Conservation (phyloP, 2,113 vertebrate genomes). For the Electrona antarctica region DNA sequence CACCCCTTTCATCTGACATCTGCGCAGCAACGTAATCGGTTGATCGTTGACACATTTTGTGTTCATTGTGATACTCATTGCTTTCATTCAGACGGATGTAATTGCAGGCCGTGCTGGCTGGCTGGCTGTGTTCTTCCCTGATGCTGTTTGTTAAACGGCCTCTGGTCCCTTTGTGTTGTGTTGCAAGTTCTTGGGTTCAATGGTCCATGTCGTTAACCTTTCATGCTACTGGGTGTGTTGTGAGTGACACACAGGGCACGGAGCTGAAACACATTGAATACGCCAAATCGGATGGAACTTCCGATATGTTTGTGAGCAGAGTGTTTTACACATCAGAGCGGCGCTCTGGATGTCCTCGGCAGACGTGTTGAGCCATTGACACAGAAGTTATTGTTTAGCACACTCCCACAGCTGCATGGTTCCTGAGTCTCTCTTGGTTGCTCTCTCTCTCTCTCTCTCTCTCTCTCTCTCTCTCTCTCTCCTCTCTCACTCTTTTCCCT, state of each 20-base stretch:
- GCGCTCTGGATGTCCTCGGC: constrained; percentile 44
- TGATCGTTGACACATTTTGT: background rate
- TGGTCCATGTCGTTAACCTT: constrained; percentile 3
- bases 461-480: constrained; percentile 21
- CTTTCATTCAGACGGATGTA: constrained; percentile 5
- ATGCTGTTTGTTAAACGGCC: too few species aligned
- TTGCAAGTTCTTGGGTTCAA: background rate
- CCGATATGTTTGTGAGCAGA: background rate
- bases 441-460: constrained; percentile 9
- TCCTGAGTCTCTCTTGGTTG: constrained; percentile 28
- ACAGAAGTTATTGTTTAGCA: constrained; percentile 70
- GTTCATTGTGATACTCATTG: background rate
- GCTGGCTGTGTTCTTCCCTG: too few species aligned
- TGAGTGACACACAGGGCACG: background rate
- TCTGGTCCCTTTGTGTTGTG: constrained; percentile 1
- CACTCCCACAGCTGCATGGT: constrained; percentile 65
- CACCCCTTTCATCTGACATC: constrained; percentile 18
- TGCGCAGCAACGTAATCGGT: background rate
- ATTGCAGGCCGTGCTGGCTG: too few species aligned
- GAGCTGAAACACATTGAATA: background rate
- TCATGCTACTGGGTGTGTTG: constrained; percentile 1
- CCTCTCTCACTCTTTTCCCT: constrained; percentile 18
- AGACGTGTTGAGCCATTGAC: constrained; percentile 58
- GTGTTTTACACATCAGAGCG: constrained; percentile 24
- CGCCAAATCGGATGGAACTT: background rate